Base-by-base conservation (phyloP, 2,113 vertebrate species). In the Thamnaconus septentrionalis region DNA sequence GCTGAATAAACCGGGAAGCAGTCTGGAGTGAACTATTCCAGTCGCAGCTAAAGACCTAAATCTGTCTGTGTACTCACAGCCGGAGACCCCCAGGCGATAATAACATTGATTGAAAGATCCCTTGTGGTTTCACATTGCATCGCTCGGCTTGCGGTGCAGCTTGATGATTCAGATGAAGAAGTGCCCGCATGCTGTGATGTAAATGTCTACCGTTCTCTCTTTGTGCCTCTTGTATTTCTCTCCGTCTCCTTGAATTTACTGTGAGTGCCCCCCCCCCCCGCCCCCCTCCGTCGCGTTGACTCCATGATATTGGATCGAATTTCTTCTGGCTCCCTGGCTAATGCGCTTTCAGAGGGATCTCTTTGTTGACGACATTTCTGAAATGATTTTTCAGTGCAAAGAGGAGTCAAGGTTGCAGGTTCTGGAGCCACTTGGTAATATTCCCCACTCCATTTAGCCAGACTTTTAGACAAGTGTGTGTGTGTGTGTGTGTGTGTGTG, bases 331-430 rank as follows among this genome's bases (percentile, higher is more conserved):
- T 57, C 44, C 47, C 47, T 44, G 45, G 42, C 51, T 79, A 73
- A 80, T 69, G 58, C 51, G 48, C 52, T 65, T 64, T 56, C 60
- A 41, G 51, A 59, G 18, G 18, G 50, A 64, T 66, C 45, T 73
- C 18, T 46, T 40, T 41, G 61, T 61, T 39, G 47, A 61, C 46
- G 44, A 7, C 8, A 58, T 48, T 59, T 68, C 69, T 71, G 48
- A 65, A 78, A 76, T 53, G 56, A 45, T 66, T 53, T 43, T 10
- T 42, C 18, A 10, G 43, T 61, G 53, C 61, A 64, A 75, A 59
- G 66, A 12, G 64, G 61, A 62, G 66, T 76, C 76, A 76, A 81
- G 81, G 68, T 82, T 52, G 61, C 39, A 50, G 52, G 65, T 76
- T 76, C 31, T 39, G 59, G 18, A 31, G 18, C 18, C 18, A 31